Conservation (phyloP, 1,140 invertebrate genomes). For the Neuroterus valhalla region DNA sequence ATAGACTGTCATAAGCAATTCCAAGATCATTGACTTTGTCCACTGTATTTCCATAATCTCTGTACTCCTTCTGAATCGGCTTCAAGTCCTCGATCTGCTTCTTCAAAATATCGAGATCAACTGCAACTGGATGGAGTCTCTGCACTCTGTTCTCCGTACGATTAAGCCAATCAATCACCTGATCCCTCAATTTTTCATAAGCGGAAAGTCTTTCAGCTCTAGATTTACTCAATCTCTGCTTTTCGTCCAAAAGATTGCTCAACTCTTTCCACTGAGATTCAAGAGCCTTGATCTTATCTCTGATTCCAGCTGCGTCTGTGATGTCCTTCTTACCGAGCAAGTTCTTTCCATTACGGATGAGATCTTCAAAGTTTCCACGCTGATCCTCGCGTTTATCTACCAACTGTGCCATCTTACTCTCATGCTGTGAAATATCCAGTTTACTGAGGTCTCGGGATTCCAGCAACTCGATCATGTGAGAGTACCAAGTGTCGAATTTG, state of each 20-base stretch:
- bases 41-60: constrained; percentile 89
- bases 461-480: constrained; percentile 83
- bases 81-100: constrained; percentile 91
- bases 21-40: constrained; percentile 95
- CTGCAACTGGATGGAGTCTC: constrained; percentile 86
- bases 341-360: constrained; percentile 86
- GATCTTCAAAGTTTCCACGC: constrained; percentile 82
- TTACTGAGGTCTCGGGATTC: constrained; percentile 84
- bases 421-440: constrained; percentile 82
- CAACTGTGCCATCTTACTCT: constrained; percentile 78
- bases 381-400: constrained; percentile 76
- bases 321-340: constrained; percentile 92
- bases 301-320: constrained; percentile 88
- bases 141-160: constrained; percentile 84
- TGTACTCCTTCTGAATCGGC: constrained; percentile 92
- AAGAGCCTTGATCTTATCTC: constrained; percentile 90
- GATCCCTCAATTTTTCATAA: constrained; percentile 89
- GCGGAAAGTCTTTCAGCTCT: constrained; percentile 88
- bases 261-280: constrained; percentile 93
- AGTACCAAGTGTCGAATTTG: constrained; percentile 83
- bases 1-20: constrained; percentile 87
- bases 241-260: constrained; percentile 86
- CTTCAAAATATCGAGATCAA: constrained; percentile 90
- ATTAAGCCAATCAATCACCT: constrained; percentile 90
- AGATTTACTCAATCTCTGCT: constrained; percentile 86